phyloP scores from a whole-genome alignment of 2,797 vertebrate species.

The Melopsittacus undulatus region DNA sequence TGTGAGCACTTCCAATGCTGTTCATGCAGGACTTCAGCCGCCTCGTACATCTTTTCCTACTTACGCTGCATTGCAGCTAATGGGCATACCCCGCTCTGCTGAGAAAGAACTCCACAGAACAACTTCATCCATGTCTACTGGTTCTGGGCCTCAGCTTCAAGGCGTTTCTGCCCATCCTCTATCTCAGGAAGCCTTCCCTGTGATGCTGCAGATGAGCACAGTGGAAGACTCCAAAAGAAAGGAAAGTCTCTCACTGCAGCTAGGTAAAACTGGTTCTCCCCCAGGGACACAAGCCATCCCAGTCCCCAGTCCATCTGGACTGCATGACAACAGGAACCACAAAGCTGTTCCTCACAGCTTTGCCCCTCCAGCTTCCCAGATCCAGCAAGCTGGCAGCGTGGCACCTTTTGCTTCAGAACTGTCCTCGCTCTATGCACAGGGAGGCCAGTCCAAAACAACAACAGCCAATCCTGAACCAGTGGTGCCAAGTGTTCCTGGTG shows the following conservation, averaged over 20 bases:
- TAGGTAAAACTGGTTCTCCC: not conserved
- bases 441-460: not conserved
- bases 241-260: not conserved
- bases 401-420: not conserved
- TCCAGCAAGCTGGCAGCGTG: not conserved
- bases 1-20: not conserved
- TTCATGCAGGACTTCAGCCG: not conserved
- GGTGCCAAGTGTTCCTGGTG: not conserved
- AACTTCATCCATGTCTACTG: not conserved
- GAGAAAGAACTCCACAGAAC: not conserved
- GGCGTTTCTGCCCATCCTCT: not conserved
- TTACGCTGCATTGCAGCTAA: not conserved
- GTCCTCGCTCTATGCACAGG: accelerated
- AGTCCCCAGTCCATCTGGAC: not conserved
- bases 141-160: not conserved
- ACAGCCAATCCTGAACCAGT: accelerated
- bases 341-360: not conserved
- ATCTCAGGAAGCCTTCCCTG: not conserved
- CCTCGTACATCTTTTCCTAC: not conserved
- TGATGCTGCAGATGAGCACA: not conserved
- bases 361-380: not conserved
- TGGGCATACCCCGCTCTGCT: not conserved
- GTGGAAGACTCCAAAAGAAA: not conserved
- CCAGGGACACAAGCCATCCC: not conserved
- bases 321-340: not conserved